Base-by-base conservation (phyloP, 2,797 vertebrate species). In the Selene dorsalis region DNA sequence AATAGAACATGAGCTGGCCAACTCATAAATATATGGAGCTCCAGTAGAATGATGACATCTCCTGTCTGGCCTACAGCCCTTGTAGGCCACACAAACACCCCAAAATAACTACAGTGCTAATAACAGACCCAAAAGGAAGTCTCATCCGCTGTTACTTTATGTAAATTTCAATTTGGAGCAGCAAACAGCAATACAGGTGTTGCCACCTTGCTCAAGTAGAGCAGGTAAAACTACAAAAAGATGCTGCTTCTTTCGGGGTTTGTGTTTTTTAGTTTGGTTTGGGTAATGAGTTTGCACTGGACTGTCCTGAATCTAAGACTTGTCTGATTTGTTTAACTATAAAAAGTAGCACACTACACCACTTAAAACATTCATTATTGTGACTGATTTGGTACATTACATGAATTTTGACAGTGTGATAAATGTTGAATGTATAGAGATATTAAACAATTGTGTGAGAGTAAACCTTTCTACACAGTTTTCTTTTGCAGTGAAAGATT, bases 1-100 rank as follows among this genome's bases (percentile, higher is more conserved):
- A 94, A 94, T 93, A 94, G 93, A 92, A 90, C 80, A 87, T 88
- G 86, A 91, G 91, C 86, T 72, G 88, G 87, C 90, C 87, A 81
- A 73, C 90, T 89, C 91, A 92, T 91, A 93, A 94, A 94, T 92
- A 92, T 89, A 82, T 83, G 86, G 86, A 74, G 87, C 91, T 85
- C 84, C 77, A 78, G 87, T 63, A 80, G 84, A 89, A 93, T 87
- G 85, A 91, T 93, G 90, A 92, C 90, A 93, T 91, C 84, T 91
- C 81, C 62, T 90, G 90, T 91, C 92, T 92, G 84, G 85, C 86
- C 89, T 85, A 70, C 84, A 88, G 82, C 82, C 77, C 70, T 81
- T 4, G 28, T 75, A 80, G 79, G 79, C 83, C 87, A 90, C 78
- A 84, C 82, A 92, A 89, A 87, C 84, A 89, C 56, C 84, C 84